A percentile compares a stretch with the other conserved stretches of the same genome.
Conservation (phyloP, 2,888 invertebrate species). For the Nowickia ferox region DNA sequence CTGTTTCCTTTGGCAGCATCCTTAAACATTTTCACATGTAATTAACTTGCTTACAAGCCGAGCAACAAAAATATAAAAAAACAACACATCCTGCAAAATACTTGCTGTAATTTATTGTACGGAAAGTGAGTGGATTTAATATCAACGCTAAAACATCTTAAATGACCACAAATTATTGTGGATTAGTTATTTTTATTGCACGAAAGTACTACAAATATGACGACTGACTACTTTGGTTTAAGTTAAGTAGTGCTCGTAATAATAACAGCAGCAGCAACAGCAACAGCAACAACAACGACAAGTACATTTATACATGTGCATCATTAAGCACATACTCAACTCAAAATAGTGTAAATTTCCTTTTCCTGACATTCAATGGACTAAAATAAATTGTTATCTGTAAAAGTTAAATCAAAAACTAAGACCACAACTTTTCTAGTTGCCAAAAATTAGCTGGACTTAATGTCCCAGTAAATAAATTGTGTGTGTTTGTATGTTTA, state of each 20-base stretch:
- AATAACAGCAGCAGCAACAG: too few relatives aligned
- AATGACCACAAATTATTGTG: slow-evolving; percentile 67
- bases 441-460: slow-evolving; percentile 70
- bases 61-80: slow-evolving; percentile 3
- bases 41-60: slow-evolving; percentile 46
- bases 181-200: slow-evolving; percentile 64
- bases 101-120: slow-evolving; percentile 59
- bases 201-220: slow-evolving; percentile 39
- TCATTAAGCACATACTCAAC: slow-evolving; percentile 35
- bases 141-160: slow-evolving; percentile 68
- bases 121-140: slow-evolving; percentile 57
- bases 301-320: not conserved
- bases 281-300: not conserved
- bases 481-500: too few relatives aligned
- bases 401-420: slow-evolving; percentile 56
- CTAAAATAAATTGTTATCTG: slow-evolving; percentile 62
- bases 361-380: slow-evolving; percentile 39
- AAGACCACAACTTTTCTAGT: slow-evolving; percentile 65
- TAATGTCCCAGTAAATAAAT: not conserved
- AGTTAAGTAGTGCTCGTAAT: not conserved
- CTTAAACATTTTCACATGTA: slow-evolving; percentile 48
- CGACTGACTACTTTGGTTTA: slow-evolving; percentile 1
- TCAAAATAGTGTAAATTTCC: slow-evolving; percentile 36
- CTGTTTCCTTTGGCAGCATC: not conserved
- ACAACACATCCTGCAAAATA: not conserved